Evolutionary conservation across 1,140 invertebrate genomes (phyloP).

Genomic region (Drosophila takahashii): DNA sequence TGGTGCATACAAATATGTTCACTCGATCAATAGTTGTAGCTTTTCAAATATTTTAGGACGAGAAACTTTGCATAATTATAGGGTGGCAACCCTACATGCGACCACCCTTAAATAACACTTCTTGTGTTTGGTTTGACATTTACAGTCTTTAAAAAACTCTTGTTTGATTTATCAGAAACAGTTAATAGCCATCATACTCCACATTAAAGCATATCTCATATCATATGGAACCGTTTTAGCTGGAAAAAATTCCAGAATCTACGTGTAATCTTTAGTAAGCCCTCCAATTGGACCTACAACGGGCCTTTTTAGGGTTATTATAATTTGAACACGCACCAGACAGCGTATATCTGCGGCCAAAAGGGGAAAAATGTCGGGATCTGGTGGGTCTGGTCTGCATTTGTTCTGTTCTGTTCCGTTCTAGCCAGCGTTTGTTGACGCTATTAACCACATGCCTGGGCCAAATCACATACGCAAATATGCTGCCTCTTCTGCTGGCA

Average conservation of each 20-base stretch:
- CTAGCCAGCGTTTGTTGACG: slow-evolving; percentile 68
- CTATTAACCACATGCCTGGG: slow-evolving; percentile 68
- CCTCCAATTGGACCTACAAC: slow-evolving; percentile 13
- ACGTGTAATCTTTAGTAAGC: neutral
- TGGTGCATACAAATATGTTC: too few relatives aligned
- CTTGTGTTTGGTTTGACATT: too few relatives aligned
- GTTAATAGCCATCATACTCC: too few relatives aligned
- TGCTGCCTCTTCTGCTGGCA: slow-evolving; percentile 14
- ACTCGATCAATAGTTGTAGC: too few relatives aligned
- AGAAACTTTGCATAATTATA: too few relatives aligned
- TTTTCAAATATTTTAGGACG: too few relatives aligned
- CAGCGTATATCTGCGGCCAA: neutral
- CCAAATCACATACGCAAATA: slow-evolving; percentile 74
- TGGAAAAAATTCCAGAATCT: neutral
- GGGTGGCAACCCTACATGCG: too few relatives aligned
- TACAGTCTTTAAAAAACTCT: neutral
- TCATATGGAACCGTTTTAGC: too few relatives aligned
- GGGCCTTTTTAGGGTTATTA: slow-evolving; percentile 1
- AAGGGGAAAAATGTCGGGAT: slow-evolving; percentile 5
- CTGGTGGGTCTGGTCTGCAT: slow-evolving; percentile 3
- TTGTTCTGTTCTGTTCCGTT: slow-evolving; percentile 5
- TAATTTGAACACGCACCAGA: neutral
- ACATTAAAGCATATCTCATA: too few relatives aligned
- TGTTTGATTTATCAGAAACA: neutral
- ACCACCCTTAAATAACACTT: too few relatives aligned